Percentiles rank a stretch among this genome's conserved stretches.
Conservation (phyloP, 2,888 invertebrate species). For the Drosophila melanocephala region DNA sequence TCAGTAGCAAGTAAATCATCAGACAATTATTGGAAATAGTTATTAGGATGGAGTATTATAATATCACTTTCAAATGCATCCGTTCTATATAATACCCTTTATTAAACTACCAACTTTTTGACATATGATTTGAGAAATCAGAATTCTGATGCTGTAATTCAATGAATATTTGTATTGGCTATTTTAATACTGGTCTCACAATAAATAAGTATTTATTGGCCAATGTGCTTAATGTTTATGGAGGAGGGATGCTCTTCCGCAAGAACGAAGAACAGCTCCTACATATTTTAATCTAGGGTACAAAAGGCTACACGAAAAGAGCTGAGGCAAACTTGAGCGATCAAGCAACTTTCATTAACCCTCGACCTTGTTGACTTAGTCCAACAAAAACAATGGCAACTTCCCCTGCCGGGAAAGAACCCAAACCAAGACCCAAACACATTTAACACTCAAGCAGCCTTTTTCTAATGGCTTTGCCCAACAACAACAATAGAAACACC, state of each 20-base stretch:
- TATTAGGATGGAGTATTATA: not conserved
- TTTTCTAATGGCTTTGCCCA: slow-evolving; percentile 71
- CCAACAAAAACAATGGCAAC: slow-evolving; percentile 68
- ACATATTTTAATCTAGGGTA: not conserved
- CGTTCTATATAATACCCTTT: not conserved
- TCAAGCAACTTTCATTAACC: slow-evolving; percentile 70
- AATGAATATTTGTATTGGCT: not conserved
- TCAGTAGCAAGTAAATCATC: not conserved
- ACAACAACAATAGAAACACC: slow-evolving; percentile 24
- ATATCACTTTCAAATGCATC: not conserved
- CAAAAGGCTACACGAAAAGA: not conserved
- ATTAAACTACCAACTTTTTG: not conserved
- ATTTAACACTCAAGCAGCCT: slow-evolving; percentile 60
- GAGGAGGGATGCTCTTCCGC: not conserved
- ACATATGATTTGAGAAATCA: not conserved
- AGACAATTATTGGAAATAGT: not conserved
- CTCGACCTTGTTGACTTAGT: slow-evolving; percentile 76
- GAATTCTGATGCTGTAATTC: not conserved
- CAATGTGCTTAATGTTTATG: not conserved
- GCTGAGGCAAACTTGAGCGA: slow-evolving; percentile 19
- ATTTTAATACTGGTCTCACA: not conserved
- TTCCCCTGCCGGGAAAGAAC: slow-evolving; percentile 23
- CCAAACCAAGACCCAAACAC: slow-evolving; percentile 39
- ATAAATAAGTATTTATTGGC: not conserved
- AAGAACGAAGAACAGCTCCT: not conserved